A percentile compares a stretch with the other conserved stretches of the same genome.
Evolutionary conservation across 2,797 vertebrate species (phyloP).

Genomic region (Masticophis lateralis): DNA sequence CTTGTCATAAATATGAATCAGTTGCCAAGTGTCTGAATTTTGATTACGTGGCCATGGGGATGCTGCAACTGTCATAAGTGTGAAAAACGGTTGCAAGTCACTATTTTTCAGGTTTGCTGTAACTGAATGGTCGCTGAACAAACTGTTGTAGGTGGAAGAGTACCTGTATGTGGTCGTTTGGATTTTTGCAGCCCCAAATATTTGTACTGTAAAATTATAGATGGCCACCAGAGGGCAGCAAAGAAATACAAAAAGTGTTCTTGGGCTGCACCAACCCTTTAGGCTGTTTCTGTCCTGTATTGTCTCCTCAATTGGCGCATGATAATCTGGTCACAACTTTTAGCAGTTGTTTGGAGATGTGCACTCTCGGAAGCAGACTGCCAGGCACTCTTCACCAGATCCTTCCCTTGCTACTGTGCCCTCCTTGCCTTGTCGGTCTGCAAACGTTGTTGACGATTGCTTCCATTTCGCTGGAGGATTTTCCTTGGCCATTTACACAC

Average conservation of each 20-base stretch:
- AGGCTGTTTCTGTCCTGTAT: neutral
- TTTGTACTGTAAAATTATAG: neutral
- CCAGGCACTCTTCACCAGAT: rapidly evolving
- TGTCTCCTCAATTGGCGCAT: neutral
- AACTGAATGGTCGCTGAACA: neutral
- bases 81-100: neutral
- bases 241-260: neutral
- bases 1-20: neutral
- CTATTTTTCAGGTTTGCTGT: neutral
- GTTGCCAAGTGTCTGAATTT: neutral
- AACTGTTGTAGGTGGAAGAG: no score
- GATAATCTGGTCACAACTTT: neutral
- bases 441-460: neutral
- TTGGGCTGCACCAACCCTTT: neutral
- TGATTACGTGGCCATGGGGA: neutral
- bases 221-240: neutral
- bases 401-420: neutral
- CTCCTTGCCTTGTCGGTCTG: neutral
- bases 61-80: neutral
- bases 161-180: neutral
- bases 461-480: neutral
- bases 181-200: neutral
- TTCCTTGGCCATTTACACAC: neutral
- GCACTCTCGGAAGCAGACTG: neutral
- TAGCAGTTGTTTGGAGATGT: neutral